A percentile compares a stretch with the other conserved stretches of the same genome.
Conservation (phyloP, 1,140 invertebrate species). For the Zaprionus camerounensis region DNA sequence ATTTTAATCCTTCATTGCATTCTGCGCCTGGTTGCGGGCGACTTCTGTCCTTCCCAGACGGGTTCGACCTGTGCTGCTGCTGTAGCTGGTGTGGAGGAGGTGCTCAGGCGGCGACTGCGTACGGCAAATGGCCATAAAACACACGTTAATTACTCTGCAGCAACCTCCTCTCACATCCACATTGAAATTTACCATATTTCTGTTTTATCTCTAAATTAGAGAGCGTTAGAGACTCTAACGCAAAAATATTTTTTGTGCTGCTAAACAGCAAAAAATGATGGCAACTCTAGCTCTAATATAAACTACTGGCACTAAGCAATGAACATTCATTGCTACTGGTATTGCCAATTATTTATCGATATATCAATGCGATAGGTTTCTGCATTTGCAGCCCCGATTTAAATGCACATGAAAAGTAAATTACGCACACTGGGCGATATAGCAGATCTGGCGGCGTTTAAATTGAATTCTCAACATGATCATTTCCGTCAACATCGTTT, state of each 20-base stretch:
- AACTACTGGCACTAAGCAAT: no score
- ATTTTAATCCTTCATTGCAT: constrained; percentile 83
- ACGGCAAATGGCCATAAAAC: constrained; percentile 57
- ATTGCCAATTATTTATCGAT: neutral
- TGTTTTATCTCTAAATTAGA: constrained; percentile 1
- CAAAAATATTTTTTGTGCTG: neutral
- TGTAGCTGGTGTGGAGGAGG: neutral
- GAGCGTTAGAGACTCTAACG: no score
- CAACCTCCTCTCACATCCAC: neutral
- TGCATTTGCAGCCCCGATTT: neutral
- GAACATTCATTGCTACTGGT: no score
- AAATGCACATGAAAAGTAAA: no score
- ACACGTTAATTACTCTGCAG: constrained; percentile 67
- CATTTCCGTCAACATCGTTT: no score
- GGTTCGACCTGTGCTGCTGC: neutral
- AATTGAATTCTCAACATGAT: no score
- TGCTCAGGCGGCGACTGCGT: neutral
- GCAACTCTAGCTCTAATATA: neutral
- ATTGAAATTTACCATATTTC: constrained; percentile 1
- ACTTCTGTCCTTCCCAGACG: constrained; percentile 22
- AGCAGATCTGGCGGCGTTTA: no score
- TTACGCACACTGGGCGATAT: no score
- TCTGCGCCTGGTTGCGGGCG: constrained; percentile 41
- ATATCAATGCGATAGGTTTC: neutral
- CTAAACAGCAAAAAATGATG: neutral